phyloP scores from a whole-genome alignment of 2,888 invertebrate genomes.

The Ochropacha duplaris region DNA sequence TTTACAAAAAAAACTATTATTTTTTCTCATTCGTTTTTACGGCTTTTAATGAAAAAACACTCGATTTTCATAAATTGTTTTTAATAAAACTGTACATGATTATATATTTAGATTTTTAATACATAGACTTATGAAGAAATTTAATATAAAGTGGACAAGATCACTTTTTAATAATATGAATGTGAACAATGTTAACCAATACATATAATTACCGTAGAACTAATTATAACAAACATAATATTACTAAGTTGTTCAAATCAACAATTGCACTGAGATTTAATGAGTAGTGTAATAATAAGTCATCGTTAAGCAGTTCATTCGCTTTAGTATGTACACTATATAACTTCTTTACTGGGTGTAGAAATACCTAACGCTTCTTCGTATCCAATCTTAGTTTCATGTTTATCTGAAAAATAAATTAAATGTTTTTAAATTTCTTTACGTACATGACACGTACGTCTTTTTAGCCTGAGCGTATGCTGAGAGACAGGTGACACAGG shows the following conservation, averaged over 20 bases:
- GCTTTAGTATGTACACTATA: conserved; percentile 53
- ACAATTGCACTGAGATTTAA: conserved; percentile 75
- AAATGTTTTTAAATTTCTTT: no score
- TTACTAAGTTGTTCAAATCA: conserved; percentile 69
- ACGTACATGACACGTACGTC: no score
- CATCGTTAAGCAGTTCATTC: conserved; percentile 28
- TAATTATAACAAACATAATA: conserved; percentile 47
- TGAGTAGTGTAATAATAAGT: conserved; percentile 52
- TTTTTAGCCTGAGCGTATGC: no score
- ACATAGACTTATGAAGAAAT: conserved; percentile 64
- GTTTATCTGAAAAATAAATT: conserved; percentile 64
- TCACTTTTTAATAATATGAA: conserved; percentile 58
- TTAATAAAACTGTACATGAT: conserved; percentile 79
- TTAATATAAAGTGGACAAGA: conserved; percentile 71
- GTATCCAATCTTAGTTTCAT: conserved; percentile 88
- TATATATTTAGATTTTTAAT: conserved; percentile 64
- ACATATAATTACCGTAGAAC: conserved; percentile 50
- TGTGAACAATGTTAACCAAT: conserved; percentile 59
- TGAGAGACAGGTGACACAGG: no score
- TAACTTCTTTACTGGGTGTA: conserved; percentile 94
- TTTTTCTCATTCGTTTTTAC: background rate
- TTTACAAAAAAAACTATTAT: no score
- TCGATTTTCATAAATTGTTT: conserved; percentile 55
- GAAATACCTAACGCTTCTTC: conserved; percentile 96
- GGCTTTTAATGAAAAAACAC: conserved; percentile 24